Evolutionary conservation across 2,797 vertebrate genomes (phyloP).

Genomic region (Hoplostethus mediterraneus): DNA sequence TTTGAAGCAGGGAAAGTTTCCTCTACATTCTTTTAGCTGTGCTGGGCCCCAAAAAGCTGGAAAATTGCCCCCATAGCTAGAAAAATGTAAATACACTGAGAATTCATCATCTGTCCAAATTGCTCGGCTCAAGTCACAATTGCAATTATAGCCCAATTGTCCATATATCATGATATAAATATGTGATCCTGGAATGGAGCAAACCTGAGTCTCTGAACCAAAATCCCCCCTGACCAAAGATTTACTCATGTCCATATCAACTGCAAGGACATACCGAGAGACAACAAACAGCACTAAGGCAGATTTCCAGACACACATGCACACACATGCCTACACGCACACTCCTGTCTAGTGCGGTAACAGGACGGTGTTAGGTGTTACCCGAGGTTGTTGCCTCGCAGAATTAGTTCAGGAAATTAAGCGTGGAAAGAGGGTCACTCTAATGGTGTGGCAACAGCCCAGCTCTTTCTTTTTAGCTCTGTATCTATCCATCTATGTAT

Average conservation of each 20-base stretch:
- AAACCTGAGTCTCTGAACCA: background rate
- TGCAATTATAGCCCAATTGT: no score
- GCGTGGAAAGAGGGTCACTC: background rate
- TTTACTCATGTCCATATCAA: background rate
- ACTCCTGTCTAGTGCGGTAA: no score
- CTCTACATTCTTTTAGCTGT: background rate
- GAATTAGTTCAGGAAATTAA: constrained; percentile 8
- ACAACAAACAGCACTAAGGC: background rate
- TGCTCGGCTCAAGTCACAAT: background rate
- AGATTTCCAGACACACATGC: background rate
- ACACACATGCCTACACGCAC: no score
- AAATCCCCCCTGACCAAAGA: background rate
- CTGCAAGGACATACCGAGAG: background rate
- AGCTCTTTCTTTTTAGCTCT: background rate
- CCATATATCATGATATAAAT: no score
- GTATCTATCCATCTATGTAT: background rate
- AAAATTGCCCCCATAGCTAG: no score
- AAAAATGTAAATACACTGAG: background rate
- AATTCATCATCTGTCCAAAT: background rate
- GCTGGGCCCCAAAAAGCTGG: no score
- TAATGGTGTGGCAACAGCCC: background rate
- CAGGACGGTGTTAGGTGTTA: background rate
- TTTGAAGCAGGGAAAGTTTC: background rate
- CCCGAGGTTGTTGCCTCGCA: background rate
- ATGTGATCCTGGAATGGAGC: background rate